These are phyloP conservation scores for Rhadina sibilatrix DNA, from an alignment of 2,113 vertebrate species.

Conservation along the genomic window DNA sequence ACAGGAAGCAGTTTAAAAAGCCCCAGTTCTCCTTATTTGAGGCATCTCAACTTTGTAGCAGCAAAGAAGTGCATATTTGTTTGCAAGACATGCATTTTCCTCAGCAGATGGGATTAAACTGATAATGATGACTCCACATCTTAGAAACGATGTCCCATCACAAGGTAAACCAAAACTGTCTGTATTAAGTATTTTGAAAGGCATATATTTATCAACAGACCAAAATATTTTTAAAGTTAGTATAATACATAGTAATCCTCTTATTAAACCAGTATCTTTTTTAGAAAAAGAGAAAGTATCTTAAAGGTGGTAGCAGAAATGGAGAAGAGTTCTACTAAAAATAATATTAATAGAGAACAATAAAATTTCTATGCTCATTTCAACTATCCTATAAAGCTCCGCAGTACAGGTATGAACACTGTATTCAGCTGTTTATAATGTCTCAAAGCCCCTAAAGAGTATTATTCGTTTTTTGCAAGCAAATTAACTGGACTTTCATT, in stretches of 20 bases:
- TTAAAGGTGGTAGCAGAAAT: conserved; percentile 9
- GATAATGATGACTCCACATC: conserved; percentile 7
- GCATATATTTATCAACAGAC: conserved; percentile 23
- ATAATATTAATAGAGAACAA: conserved; percentile 49
- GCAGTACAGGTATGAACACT: conserved; percentile 20
- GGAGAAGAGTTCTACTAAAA: conserved; percentile 29
- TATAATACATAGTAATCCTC: conserved; percentile 23
- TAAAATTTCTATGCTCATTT: conserved; percentile 21
- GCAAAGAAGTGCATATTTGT: background rate
- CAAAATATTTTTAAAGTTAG: conserved; percentile 56
- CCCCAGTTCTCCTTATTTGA: background rate
- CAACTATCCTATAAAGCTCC: conserved; percentile 20
- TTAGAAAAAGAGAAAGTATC: conserved; percentile 1
- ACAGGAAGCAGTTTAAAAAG: background rate
- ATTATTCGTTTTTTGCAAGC: conserved; percentile 18
- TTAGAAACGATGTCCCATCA: background rate
- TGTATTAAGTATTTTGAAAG: conserved; percentile 21
- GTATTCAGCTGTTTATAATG: conserved; percentile 34
- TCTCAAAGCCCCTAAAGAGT: conserved; percentile 10
- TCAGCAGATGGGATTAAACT: conserved; percentile 50
- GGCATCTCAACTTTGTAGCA: background rate
- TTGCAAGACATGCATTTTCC: background rate
- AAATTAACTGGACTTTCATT: conserved; percentile 49
- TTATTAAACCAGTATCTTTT: conserved; percentile 26
- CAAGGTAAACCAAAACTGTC: conserved; percentile 8